Base-by-base conservation (phyloP, 2,888 invertebrate species). In the Apodemia mormo region DNA sequence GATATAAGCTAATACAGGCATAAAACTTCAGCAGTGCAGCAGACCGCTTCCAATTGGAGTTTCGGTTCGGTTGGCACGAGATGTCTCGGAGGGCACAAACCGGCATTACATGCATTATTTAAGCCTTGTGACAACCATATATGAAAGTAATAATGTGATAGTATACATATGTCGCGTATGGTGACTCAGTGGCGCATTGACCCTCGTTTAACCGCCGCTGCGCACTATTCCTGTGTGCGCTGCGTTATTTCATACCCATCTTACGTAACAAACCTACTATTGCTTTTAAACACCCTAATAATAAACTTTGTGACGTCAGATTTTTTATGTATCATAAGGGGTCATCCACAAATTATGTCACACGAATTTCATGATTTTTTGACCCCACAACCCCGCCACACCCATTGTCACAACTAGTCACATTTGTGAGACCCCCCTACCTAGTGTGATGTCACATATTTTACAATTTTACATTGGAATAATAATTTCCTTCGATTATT, bases 121-220 rank as follows among this genome's bases (percentile, higher is more conserved):
- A 68, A 52, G 29, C 65, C n/a, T 64, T 22, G 64, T 86, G 86
- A 86, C 87, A 88, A 86, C 90, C 90, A 89, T 91, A 89, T 90
- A 91, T 84, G 91, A 92, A 92, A 92, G 89, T 89, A 90, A 89
- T 90, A 91, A 88, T 86, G 88, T 90, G 86, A 90, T 90, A 89
- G 88, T 86, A 83, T 84, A 84, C 86, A 84, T 85, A 83, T 85
- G 88, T 89, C 87, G 87, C 87, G 82, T 82, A 85, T 90, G 45
- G 45, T 45, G 92, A 92, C 77, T 92, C 92, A 91, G 81, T 84
- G 82, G 90, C 85, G 82, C 90, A 85, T 83, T 90, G 91, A 92
- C 89, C 92, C 87, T 79, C 82, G 82, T 79, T 81, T 80, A 85
- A 84, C 83, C 86, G 85, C 83, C 86, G 85, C 83, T 86, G 86